Conservation (phyloP, 2,113 vertebrate genomes). For the Pterocles orientalis region DNA sequence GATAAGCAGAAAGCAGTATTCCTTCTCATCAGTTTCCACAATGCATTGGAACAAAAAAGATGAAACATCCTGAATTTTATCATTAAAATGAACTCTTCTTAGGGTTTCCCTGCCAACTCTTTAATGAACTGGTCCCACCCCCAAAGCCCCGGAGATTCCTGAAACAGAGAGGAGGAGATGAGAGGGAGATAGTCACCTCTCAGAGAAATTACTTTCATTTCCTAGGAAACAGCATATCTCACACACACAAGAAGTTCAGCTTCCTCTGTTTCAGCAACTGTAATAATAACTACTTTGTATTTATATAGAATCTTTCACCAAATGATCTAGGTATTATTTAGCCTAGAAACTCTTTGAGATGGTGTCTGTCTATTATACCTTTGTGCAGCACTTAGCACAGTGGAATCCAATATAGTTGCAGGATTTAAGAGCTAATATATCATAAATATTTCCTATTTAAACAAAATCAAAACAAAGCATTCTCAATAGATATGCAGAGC, state of each 20-base stretch:
- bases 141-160: background rate
- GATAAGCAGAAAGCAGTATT: background rate
- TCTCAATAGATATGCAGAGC: background rate
- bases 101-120: background rate
- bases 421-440: background rate
- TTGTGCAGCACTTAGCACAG: background rate
- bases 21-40: background rate
- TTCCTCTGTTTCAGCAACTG: background rate
- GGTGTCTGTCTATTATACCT: background rate
- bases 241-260: background rate
- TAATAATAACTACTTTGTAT: background rate
- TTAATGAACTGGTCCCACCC: background rate
- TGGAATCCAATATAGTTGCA: background rate
- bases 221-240: background rate
- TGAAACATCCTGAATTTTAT: background rate
- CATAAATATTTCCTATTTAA: background rate
- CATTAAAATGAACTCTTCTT: background rate
- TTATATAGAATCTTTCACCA: background rate
- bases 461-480: background rate
- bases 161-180: background rate
- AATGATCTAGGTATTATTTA: background rate
- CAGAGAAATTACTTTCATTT: background rate
- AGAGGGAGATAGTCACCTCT: background rate
- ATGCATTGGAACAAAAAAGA: background rate
- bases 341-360: background rate